phyloP scores from a whole-genome alignment of 2,113 vertebrate species.

The Clarias magur region DNA sequence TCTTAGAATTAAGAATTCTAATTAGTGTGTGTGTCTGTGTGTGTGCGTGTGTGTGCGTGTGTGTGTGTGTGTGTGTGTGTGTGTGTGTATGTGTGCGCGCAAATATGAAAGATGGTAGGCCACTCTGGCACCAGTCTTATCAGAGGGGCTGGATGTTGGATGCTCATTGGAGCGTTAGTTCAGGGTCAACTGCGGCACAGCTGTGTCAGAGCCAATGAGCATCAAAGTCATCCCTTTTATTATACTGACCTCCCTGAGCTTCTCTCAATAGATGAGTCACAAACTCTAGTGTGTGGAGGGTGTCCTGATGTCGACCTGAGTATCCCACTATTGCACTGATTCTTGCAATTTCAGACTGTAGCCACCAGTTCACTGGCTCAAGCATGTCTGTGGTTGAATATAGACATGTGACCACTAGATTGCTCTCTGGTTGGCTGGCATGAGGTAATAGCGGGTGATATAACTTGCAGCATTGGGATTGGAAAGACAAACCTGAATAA shows the following conservation, averaged over 20 bases:
- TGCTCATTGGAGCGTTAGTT: constrained; percentile 66
- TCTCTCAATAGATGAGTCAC: constrained; percentile 57
- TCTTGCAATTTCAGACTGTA: constrained; percentile 54
- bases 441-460: constrained; percentile 58
- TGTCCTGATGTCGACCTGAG: constrained; percentile 53
- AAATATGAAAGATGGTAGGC: constrained; percentile 48
- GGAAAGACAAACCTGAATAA: constrained; percentile 36
- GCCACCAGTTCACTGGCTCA: constrained; percentile 49
- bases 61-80: constrained; percentile 43
- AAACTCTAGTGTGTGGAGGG: constrained; percentile 57
- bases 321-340: constrained; percentile 43
- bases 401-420: constrained; percentile 63
- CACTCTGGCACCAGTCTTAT: constrained; percentile 58
- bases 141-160: constrained; percentile 50
- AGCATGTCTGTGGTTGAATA: constrained; percentile 52
- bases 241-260: constrained; percentile 21
- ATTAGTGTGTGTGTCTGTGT: constrained; percentile 51
- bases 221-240: constrained; percentile 64
- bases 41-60: constrained; percentile 14
- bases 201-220: constrained; percentile 70
- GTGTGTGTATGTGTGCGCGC: constrained; percentile 40
- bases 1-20: constrained; percentile 38
- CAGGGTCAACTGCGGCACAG: constrained; percentile 70
- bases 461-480: constrained; percentile 3
- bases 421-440: constrained; percentile 54